These are phyloP conservation scores for Gallinago stenura DNA, from an alignment of 2,797 vertebrate species.

Conservation along the genomic window DNA sequence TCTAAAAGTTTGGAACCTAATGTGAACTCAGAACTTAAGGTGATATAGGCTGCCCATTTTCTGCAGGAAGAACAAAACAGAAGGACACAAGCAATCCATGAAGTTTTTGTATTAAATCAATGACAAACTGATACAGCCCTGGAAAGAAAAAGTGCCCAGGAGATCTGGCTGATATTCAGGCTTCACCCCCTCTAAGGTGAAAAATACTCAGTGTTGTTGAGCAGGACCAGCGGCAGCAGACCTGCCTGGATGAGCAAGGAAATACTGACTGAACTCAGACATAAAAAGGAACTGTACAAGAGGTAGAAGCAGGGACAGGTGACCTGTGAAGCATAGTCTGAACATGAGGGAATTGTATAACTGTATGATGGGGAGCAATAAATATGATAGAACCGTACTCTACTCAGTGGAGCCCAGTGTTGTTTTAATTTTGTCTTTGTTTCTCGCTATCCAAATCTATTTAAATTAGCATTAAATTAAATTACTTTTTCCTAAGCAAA, in stretches of 20 bases:
- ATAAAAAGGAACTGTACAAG: background rate
- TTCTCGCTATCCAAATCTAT: background rate
- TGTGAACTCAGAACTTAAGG: background rate
- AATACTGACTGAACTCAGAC: background rate
- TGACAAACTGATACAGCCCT: background rate
- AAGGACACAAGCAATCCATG: background rate
- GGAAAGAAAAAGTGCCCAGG: background rate
- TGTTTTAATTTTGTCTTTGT: background rate
- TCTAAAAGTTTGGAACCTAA: background rate
- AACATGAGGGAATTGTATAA: background rate
- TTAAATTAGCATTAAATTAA: background rate
- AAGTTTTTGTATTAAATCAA: background rate
- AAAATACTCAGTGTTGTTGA: background rate
- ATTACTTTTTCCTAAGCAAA: background rate
- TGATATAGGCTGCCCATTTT: background rate
- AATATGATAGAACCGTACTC: background rate
- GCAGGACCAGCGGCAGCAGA: background rate
- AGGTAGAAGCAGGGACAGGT: background rate
- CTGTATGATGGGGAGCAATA: background rate
- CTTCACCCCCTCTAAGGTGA: background rate
- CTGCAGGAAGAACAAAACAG: background rate
- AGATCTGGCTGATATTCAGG: background rate
- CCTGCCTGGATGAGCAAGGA: background rate
- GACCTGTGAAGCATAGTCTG: background rate
- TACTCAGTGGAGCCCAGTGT: background rate